These are phyloP conservation scores for Crypturellus tataupa DNA, from an alignment of 2,797 vertebrate species.

Conservation along the genomic window DNA sequence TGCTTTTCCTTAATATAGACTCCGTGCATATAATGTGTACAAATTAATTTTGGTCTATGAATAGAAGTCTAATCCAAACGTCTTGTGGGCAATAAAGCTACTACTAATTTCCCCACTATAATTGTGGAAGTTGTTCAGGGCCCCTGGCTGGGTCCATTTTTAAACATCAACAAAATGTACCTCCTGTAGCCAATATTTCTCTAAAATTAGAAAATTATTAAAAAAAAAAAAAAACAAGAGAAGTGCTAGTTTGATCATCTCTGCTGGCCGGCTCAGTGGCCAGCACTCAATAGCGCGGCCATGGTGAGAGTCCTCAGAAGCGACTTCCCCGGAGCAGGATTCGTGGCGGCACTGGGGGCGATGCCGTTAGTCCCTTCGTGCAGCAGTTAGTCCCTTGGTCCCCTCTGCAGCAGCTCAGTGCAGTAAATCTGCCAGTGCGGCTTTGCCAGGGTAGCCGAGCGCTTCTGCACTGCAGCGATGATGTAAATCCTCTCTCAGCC, in stretches of 20 bases:
- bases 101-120: neutral
- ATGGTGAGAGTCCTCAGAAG: neutral
- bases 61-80: neutral
- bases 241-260: neutral
- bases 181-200: neutral
- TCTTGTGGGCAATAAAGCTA: neutral
- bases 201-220: neutral
- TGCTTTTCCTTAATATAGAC: neutral
- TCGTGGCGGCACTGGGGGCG: neutral
- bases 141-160: neutral
- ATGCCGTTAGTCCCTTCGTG: neutral
- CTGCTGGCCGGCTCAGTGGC: neutral
- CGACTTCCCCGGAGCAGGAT: neutral
- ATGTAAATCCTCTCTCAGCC: neutral
- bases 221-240: neutral
- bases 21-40: neutral
- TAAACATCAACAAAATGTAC: neutral
- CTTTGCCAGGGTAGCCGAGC: neutral
- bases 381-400: neutral
- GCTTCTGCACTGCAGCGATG: neutral
- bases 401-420: neutral
- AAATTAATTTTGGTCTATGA: slow-evolving; percentile 21
- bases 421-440: neutral
- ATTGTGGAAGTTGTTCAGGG: neutral
- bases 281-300: neutral